A percentile compares a stretch with the other conserved stretches of the same genome.
These are phyloP conservation scores for Drosophila guanche DNA, from an alignment of 1,140 invertebrate species.

Conservation along the genomic window DNA sequence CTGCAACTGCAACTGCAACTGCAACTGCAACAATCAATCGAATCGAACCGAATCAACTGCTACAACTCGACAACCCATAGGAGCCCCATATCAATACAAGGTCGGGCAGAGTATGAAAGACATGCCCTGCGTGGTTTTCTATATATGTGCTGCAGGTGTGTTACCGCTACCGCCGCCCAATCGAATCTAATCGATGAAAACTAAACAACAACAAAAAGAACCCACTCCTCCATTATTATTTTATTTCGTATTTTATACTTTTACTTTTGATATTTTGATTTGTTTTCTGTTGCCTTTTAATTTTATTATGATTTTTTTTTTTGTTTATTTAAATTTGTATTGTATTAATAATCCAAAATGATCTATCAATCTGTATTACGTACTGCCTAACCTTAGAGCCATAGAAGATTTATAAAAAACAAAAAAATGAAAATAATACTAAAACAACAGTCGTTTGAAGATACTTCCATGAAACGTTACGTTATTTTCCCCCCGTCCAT, in stretches of 20 bases:
- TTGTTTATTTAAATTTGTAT: slow-evolving; percentile 26
- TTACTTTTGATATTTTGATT: background rate
- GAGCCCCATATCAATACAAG: slow-evolving; percentile 34
- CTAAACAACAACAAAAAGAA: no score
- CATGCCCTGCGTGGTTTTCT: slow-evolving; percentile 78
- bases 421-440: slow-evolving; percentile 1
- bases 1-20: no score
- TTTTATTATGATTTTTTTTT: slow-evolving; percentile 14
- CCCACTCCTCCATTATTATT: slow-evolving; percentile 1
- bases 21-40: slow-evolving; percentile 30
- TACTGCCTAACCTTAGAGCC: slow-evolving; percentile 48
- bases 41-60: slow-evolving; percentile 27
- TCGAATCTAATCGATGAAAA: slow-evolving; percentile 23
- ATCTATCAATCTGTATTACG: slow-evolving; percentile 46
- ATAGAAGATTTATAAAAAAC: slow-evolving; percentile 47
- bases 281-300: slow-evolving; percentile 23
- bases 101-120: slow-evolving; percentile 64
- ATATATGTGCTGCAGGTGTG: slow-evolving; percentile 82
- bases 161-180: slow-evolving; percentile 56
- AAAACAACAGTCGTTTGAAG: slow-evolving; percentile 3
- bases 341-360: slow-evolving; percentile 46
- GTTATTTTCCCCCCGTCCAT: background rate
- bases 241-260: slow-evolving; percentile 11
- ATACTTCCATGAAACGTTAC: slow-evolving; percentile 11
- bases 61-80: slow-evolving; percentile 21